These are phyloP conservation scores for Ophiodon elongatus DNA, from an alignment of 2,113 vertebrate genomes.

Conservation along the genomic window DNA sequence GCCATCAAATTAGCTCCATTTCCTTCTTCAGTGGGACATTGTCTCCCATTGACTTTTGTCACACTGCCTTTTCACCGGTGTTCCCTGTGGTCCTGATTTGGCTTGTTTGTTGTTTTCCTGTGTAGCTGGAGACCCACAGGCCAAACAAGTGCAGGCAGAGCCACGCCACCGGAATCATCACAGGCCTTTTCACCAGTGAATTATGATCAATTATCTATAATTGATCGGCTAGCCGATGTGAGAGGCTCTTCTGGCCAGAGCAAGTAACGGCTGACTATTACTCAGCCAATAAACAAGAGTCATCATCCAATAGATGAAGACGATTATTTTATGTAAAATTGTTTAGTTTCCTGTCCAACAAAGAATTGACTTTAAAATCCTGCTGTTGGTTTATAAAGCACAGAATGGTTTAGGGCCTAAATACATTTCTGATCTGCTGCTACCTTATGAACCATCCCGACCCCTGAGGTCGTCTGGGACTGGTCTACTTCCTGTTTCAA, in stretches of 20 bases:
- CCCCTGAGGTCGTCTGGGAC: no score
- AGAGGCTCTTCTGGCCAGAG: background rate
- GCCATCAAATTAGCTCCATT: slow-evolving; percentile 45
- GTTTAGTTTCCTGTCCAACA: no score
- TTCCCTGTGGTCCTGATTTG: background rate
- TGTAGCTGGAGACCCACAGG: background rate
- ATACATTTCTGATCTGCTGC: no score
- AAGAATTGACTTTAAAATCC: no score
- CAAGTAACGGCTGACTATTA: background rate
- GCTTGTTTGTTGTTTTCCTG: background rate
- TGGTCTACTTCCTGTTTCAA: no score
- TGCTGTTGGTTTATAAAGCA: no score
- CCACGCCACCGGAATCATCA: background rate
- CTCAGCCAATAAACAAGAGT: background rate
- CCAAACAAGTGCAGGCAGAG: background rate
- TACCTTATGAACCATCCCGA: no score
- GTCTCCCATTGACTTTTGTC: slow-evolving; percentile 25
- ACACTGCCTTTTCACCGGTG: background rate
- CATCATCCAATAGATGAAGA: background rate
- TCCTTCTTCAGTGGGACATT: slow-evolving; percentile 10
- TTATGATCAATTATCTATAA: background rate
- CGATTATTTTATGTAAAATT: background rate
- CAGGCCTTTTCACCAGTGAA: background rate
- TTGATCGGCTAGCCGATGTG: background rate
- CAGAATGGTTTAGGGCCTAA: no score